Conservation (phyloP, 2,797 vertebrate species). For the Eptatretus atami region DNA sequence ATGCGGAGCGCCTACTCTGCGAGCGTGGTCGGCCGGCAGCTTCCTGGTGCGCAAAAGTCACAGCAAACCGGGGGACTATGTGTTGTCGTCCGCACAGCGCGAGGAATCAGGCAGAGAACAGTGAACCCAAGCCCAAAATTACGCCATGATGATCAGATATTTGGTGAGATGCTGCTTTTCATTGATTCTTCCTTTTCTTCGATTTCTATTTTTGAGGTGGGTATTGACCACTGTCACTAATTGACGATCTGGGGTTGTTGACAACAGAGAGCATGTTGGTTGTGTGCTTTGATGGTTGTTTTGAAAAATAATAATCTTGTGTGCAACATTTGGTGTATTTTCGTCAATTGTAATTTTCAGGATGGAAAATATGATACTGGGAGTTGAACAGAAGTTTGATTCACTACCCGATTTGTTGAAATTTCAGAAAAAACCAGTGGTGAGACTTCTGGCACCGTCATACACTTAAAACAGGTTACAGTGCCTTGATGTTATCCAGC, state of each 20-base stretch:
- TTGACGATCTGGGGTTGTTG: too few relatives aligned
- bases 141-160: slow-evolving; percentile 44
- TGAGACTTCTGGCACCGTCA: slow-evolving; percentile 78
- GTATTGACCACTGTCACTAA: too few relatives aligned
- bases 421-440: slow-evolving; percentile 99
- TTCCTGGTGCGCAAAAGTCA: slow-evolving; percentile 50
- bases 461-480: slow-evolving; percentile 78
- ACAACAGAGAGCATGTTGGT: too few relatives aligned
- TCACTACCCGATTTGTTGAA: slow-evolving; percentile 84
- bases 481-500: too few relatives aligned
- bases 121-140: slow-evolving; percentile 32
- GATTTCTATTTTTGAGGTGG: too few relatives aligned
- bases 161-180: slow-evolving; percentile 18
- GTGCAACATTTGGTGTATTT: too few relatives aligned
- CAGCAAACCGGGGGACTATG: slow-evolving; percentile 47
- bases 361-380: slow-evolving; percentile 85
- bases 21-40: slow-evolving; percentile 45
- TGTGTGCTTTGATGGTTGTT: too few relatives aligned
- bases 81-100: slow-evolving; percentile 40
- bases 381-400: slow-evolving; percentile 85
- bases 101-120: slow-evolving; percentile 40
- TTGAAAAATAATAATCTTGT: too few relatives aligned
- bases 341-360: slow-evolving; percentile 11
- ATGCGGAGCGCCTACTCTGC: slow-evolving; percentile 42
- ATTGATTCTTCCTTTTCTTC: too few relatives aligned